phyloP scores from a whole-genome alignment of 2,888 invertebrate species.

The Strigamia crassipes region DNA sequence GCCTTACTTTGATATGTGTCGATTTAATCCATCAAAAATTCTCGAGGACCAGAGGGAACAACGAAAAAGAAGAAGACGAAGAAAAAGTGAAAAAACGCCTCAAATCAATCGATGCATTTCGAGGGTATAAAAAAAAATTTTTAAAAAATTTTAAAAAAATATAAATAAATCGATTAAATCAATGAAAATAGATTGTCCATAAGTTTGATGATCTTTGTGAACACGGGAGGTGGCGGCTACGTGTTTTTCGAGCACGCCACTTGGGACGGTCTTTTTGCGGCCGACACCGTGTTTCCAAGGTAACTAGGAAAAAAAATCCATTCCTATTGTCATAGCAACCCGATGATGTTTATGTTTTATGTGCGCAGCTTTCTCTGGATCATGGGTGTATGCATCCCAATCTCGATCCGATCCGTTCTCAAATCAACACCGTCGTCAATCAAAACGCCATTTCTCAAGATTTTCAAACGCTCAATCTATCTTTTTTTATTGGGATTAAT shows the following conservation, averaged over 20 bases:
- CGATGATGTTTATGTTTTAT: slow-evolving; percentile 41
- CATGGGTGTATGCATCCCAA: slow-evolving; percentile 80
- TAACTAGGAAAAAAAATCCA: slow-evolving; percentile 55
- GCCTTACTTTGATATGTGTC: slow-evolving; percentile 12
- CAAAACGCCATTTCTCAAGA: slow-evolving; percentile 54
- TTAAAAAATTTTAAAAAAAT: too few species aligned
- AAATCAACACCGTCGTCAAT: slow-evolving; percentile 64
- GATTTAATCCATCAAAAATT: neutral
- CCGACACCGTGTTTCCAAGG: slow-evolving; percentile 88
- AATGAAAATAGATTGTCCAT: slow-evolving; percentile 60
- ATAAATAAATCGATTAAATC: neutral
- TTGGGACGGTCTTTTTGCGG: slow-evolving; percentile 84
- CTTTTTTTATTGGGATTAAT: slow-evolving; percentile 59
- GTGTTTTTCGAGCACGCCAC: slow-evolving; percentile 77
- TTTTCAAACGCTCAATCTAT: slow-evolving; percentile 56
- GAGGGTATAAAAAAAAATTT: too few species aligned
- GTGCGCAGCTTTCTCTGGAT: slow-evolving; percentile 76
- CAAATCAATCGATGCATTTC: slow-evolving; percentile 21
- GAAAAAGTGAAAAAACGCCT: neutral
- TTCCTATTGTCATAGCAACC: neutral
- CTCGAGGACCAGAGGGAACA: neutral
- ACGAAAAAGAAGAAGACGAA: neutral
- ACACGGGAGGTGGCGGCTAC: slow-evolving; percentile 83
- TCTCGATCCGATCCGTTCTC: slow-evolving; percentile 73
- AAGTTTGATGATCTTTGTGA: slow-evolving; percentile 84